Base-by-base conservation (phyloP, 2,797 vertebrate species). In the Eidolon dupreanum region DNA sequence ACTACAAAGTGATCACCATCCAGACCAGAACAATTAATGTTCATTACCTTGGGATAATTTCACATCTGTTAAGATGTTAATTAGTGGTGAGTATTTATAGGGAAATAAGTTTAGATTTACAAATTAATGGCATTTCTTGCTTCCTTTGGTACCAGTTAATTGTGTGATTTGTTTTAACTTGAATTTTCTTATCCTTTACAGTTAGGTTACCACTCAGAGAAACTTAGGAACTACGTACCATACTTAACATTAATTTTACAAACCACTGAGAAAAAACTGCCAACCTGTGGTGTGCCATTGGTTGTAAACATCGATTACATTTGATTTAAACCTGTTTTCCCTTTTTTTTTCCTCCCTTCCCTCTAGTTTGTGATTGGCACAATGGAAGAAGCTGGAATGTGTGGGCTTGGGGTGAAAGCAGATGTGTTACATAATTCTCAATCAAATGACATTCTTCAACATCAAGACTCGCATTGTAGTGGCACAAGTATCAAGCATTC, bases 331-430 rank as follows among this genome's bases (percentile, higher is more conserved):
- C 28, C 41, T 28, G 74, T 70, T 41, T 46, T 31, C 26, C 3
- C 38, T 94, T 96, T 49, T 31, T 97, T 22, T 24, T 5, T 75
- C 89, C 70, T 31, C 78, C 75, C 61, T 93, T 96, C 73, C 68
- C 36, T 97, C 88, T 92, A 99, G 99, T 94, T 98, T 97, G 94
- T 97, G 84, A 97, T 98, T 93, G 96, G 97, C 96, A 97, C 98
- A 73, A 99, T 99, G 99, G 99, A 99, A 98, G 98, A 98, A 31
- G 90, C 98, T 8, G 98, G 98, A 51, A 98, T 99, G 88, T 99
- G 98, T 87, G 98, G 98, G 95, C 97, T 99, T 36, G 98, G 98
- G 41, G 97, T 98, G 96, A 98, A 98, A 20, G 97, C 97, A 82
- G 99, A 99, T 88, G 98, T 89, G 98, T 98, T 94, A 98, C 98